Conservation (phyloP, 2,888 invertebrate genomes). For the Dryomyza anilis region DNA sequence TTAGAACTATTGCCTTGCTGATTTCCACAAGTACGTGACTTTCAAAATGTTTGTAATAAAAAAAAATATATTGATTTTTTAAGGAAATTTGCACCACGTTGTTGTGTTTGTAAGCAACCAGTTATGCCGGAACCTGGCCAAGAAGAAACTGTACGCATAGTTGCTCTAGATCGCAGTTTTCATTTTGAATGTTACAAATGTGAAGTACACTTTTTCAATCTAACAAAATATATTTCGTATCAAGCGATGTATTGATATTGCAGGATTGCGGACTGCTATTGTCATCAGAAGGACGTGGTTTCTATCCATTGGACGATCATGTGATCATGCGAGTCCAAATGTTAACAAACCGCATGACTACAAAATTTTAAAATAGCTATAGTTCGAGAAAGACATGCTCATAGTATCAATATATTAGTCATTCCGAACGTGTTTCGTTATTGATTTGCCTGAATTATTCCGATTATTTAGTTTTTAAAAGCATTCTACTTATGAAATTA, state of each 20-base stretch:
- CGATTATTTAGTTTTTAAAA: too few species aligned
- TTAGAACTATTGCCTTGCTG: slow-evolving; percentile 98
- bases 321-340: slow-evolving; percentile 93
- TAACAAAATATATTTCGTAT: not conserved
- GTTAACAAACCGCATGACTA: slow-evolving; percentile 69
- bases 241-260: slow-evolving; percentile 43
- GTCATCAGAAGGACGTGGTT: slow-evolving; percentile 94
- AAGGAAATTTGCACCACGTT: slow-evolving; percentile 96
- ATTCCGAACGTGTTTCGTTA: too few species aligned
- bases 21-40: slow-evolving; percentile 83
- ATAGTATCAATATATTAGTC: too few species aligned
- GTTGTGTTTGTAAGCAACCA: slow-evolving; percentile 94
- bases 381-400: too few species aligned
- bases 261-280: slow-evolving; percentile 87
- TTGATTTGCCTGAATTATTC: too few species aligned
- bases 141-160: slow-evolving; percentile 96
- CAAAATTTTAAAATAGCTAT: slow-evolving; percentile 45
- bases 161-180: slow-evolving; percentile 96
- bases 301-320: slow-evolving; percentile 96
- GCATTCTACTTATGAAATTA: too few species aligned
- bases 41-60: not conserved
- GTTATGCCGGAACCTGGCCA: slow-evolving; percentile 97
- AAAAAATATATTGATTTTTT: not conserved
- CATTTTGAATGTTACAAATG: slow-evolving; percentile 96
- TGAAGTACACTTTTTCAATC: slow-evolving; percentile 62